Evolutionary conservation across 37 sponge, comb jelly and placozoan genomes (phyloP), one percentile per base, ranked within the genome.

Genomic region (Chondrilla cf. caribensis): DNA sequence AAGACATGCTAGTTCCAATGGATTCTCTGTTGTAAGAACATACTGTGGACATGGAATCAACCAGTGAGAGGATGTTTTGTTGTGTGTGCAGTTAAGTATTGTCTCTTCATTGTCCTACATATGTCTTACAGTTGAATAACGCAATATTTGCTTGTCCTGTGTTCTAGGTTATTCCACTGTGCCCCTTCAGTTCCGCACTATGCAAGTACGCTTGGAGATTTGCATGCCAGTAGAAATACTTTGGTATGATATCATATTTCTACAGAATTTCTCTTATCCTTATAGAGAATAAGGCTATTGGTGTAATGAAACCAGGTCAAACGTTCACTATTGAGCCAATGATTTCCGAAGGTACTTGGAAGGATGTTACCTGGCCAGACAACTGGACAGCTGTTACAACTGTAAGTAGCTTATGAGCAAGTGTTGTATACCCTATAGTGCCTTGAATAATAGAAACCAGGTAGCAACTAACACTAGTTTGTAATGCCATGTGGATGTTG

Each of bases 21-120:
- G 91, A 17, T 94, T 73, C 79, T 88, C 90, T 76, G 97, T 97
- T 1, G 97, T 97, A 33, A 78, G 87, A 79, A 90, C 90, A 22
- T 97, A 97, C 84, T 97, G 97, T 84, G 97, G 97, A 1, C 97
- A 97, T 59, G 97, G 97, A 35, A 97, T 97, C 58, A 88, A 97
- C 66, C 88, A 90, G 93, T 92, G 58, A 88, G 89, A 15, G 8
- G 31, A 3, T 24, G 5, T 38, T 78, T 26, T 65, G 47, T 58
- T 80, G 41, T 39, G 19, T 18, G 33, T 85, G 59, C 59, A 11
- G 38, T 8, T 43, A 43, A 58, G 80, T 78, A 67, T 58, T 19
- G 62, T 28, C n/a, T 28, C 3, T 22, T 15, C 4, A 35, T 35
- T 2, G 1, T 17, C 58, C 8, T 65, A 54, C 44, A 38, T 4